These are phyloP conservation scores for Torymus texanus DNA, from an alignment of 2,888 invertebrate genomes.

Conservation along the genomic window DNA sequence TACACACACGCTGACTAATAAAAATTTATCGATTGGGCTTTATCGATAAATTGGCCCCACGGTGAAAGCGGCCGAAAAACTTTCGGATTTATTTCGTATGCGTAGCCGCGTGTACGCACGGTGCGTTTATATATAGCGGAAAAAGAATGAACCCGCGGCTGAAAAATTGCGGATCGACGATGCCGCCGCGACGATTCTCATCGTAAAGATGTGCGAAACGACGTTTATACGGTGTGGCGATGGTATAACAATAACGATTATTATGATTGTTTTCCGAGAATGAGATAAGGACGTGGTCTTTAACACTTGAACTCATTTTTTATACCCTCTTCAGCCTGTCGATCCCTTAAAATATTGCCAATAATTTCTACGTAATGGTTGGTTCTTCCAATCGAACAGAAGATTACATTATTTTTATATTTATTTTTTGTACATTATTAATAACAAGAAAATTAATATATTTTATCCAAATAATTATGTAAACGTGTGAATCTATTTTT, in stretches of 20 bases:
- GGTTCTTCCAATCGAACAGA: too few relatives aligned
- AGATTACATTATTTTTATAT: too few relatives aligned
- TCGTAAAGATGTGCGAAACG: slow-evolving; percentile 24
- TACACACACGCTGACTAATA: slow-evolving; percentile 25
- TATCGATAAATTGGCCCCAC: slow-evolving; percentile 40
- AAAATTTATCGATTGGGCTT: slow-evolving; percentile 43
- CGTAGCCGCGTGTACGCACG: not conserved
- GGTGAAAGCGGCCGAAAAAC: slow-evolving; percentile 45
- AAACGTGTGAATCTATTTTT: too few relatives aligned
- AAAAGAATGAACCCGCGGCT: not conserved
- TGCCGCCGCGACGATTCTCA: slow-evolving; percentile 7
- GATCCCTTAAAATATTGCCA: too few relatives aligned
- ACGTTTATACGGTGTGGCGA: slow-evolving; percentile 12
- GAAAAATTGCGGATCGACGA: not conserved
- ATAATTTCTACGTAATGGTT: too few relatives aligned
- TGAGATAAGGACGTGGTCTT: not conserved
- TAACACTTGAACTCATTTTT: too few relatives aligned
- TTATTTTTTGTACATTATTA: too few relatives aligned
- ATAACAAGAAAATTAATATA: too few relatives aligned
- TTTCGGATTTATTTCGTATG: slow-evolving; percentile 48
- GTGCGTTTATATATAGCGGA: not conserved
- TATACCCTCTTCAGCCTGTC: too few relatives aligned
- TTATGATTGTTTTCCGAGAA: not conserved
- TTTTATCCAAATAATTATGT: too few relatives aligned
- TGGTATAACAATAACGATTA: slow-evolving; percentile 5